Evolutionary conservation across 2,113 vertebrate genomes (phyloP).

Genomic region (Puntigrus tetrazona): DNA sequence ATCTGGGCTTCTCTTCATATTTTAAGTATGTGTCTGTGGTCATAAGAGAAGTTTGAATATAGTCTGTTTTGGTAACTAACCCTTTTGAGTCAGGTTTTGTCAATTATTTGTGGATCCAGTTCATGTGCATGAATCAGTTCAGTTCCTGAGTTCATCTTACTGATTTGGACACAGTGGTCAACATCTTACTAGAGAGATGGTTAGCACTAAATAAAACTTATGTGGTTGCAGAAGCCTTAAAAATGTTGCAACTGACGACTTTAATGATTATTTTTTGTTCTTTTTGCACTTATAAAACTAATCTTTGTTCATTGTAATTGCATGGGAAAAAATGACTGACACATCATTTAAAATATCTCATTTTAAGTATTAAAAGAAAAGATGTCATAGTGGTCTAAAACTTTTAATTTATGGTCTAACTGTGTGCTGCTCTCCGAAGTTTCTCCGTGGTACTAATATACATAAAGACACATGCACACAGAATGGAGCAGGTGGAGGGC

Average conservation of each 20-base stretch:
- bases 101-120: background rate
- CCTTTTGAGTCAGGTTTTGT: background rate
- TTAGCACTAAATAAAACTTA: background rate
- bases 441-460: background rate
- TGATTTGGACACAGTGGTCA: background rate
- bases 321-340: background rate
- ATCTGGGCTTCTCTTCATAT: background rate
- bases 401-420: background rate
- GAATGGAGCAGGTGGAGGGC: constrained; percentile 68
- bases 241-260: background rate
- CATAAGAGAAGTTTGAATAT: background rate
- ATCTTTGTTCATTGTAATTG: background rate
- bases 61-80: background rate
- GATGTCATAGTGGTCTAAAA: background rate
- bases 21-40: background rate
- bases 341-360: background rate
- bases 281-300: background rate
- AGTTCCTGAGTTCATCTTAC: background rate
- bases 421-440: background rate
- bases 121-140: background rate
- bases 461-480: constrained; percentile 44
- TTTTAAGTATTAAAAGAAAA: background rate
- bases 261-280: background rate
- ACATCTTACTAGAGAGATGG: background rate
- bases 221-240: background rate